Evolutionary conservation across 2,888 invertebrate species (phyloP).

Genomic region (Lagria hirta): DNA sequence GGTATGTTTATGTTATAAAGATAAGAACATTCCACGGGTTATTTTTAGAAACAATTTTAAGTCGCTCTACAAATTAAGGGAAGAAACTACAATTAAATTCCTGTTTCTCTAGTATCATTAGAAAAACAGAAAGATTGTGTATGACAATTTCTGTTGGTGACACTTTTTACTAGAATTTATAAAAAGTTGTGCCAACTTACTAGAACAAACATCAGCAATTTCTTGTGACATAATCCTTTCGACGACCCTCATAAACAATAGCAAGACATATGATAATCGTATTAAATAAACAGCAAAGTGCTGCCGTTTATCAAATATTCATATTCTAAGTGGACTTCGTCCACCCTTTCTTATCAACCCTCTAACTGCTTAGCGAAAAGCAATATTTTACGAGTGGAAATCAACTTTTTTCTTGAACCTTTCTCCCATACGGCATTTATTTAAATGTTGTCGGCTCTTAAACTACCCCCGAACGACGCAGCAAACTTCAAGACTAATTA

Average conservation of each 20-base stretch:
- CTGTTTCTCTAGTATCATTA: no score
- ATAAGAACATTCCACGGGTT: no score
- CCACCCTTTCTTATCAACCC: slow-evolving; percentile 33
- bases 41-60: no score
- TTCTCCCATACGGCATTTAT: slow-evolving; percentile 8
- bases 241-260: slow-evolving; percentile 15
- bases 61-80: no score
- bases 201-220: no score
- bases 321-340: slow-evolving; percentile 46
- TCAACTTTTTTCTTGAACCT: slow-evolving; percentile 10
- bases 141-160: no score
- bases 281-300: slow-evolving; percentile 44
- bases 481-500: slow-evolving; percentile 21
- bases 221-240: neutral
- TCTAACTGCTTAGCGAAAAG: neutral
- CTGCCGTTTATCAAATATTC: slow-evolving; percentile 46
- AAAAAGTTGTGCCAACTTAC: no score
- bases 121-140: no score
- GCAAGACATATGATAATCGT: slow-evolving; percentile 34
- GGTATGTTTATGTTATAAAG: no score
- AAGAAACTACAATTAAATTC: no score
- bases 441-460: slow-evolving; percentile 7
- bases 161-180: no score
- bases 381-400: slow-evolving; percentile 8
- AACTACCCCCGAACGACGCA: slow-evolving; percentile 5